phyloP scores from a whole-genome alignment of 2,797 vertebrate genomes.

The Sitta carolinensis region DNA sequence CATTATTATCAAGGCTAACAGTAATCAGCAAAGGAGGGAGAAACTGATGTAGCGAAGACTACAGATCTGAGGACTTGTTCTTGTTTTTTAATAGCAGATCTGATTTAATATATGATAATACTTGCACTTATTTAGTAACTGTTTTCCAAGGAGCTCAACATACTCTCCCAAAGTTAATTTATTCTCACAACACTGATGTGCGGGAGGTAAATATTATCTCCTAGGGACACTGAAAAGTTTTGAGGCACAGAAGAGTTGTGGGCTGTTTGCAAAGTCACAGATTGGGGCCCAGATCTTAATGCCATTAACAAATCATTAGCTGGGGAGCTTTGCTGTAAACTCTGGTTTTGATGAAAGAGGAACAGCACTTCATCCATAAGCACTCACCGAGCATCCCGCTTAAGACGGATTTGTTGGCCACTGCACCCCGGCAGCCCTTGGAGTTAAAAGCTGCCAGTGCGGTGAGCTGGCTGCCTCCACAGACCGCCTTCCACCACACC shows the following conservation, averaged over 20 bases:
- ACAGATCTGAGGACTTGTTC: conserved; percentile 63
- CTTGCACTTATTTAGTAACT: conserved; percentile 67
- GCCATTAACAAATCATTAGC: conserved; percentile 22
- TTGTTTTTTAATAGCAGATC: conserved; percentile 70
- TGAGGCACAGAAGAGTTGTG: background rate
- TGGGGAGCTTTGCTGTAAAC: accelerated
- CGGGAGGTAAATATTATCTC: conserved; percentile 63
- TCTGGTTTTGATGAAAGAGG: background rate
- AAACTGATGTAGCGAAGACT: conserved; percentile 54
- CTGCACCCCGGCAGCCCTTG: background rate
- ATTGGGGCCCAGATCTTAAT: background rate
- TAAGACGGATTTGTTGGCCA: background rate
- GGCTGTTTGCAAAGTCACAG: background rate
- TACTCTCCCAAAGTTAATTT: conserved; percentile 59
- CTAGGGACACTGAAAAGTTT: conserved; percentile 32
- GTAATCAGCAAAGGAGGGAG: conserved; percentile 66
- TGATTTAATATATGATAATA: conserved; percentile 74
- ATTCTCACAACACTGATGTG: conserved; percentile 56
- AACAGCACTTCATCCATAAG: conserved; percentile 1
- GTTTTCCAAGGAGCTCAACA: conserved; percentile 51
- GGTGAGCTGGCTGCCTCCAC: background rate
- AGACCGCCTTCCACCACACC: background rate
- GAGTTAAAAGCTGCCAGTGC: background rate
- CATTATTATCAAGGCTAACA: conserved; percentile 73
- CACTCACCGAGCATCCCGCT: background rate